Percentiles rank a stretch among this genome's conserved stretches.
phyloP scores from a whole-genome alignment of 1,140 invertebrate species.

The Tetranychus cinnabarinus region DNA sequence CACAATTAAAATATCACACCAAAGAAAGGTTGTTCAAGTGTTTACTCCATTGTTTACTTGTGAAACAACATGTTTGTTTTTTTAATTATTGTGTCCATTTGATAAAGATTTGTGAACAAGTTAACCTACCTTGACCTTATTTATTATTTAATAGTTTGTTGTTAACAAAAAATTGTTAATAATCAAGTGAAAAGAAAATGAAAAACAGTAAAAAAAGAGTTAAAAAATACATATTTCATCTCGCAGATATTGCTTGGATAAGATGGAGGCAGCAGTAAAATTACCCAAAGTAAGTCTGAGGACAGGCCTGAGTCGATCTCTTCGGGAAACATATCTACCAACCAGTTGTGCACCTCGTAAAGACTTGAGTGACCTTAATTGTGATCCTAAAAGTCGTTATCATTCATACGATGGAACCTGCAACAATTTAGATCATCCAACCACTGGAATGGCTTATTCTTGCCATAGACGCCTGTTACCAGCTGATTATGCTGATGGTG shows the following conservation, averaged over 20 bases:
- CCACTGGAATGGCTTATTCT: slow-evolving; percentile 74
- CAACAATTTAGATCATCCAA: slow-evolving; percentile 75
- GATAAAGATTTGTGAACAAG: too few relatives aligned
- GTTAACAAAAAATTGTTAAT: background rate
- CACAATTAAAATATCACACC: too few relatives aligned
- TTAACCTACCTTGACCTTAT: too few relatives aligned
- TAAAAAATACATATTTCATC: too few relatives aligned
- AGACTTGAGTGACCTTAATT: background rate
- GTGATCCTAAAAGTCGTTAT: slow-evolving; percentile 28
- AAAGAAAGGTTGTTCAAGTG: too few relatives aligned
- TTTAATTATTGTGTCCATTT: too few relatives aligned
- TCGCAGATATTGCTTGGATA: background rate
- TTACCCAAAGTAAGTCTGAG: background rate
- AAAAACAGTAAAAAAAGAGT: too few relatives aligned
- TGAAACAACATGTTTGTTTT: too few relatives aligned
- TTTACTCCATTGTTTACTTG: too few relatives aligned
- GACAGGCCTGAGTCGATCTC: background rate
- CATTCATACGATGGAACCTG: slow-evolving; percentile 76
- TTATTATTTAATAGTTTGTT: background rate
- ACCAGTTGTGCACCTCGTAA: background rate
- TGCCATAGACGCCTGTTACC: slow-evolving; percentile 56
- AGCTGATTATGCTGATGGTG: slow-evolving; percentile 89
- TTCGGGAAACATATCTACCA: background rate
- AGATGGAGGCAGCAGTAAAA: background rate
- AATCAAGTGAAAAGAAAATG: too few relatives aligned